These are phyloP conservation scores for Agrypnus murinus DNA, from an alignment of 2,888 invertebrate species.

Conservation along the genomic window DNA sequence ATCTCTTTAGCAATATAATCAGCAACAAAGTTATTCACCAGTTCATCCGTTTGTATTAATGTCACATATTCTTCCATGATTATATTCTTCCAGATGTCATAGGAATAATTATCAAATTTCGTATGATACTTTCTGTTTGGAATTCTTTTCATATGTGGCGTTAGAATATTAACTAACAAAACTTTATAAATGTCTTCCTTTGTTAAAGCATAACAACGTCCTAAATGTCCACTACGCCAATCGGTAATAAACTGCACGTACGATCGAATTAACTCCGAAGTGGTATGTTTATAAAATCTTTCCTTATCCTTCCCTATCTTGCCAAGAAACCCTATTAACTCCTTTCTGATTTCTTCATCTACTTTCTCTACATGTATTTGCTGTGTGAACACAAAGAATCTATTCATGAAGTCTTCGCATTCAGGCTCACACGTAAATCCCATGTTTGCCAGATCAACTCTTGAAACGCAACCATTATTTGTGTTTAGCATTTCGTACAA, in stretches of 20 bases:
- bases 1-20: not conserved
- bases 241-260: constrained; percentile 7
- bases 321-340: not conserved
- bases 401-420: not conserved
- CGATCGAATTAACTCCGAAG: not conserved
- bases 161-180: not conserved
- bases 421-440: not conserved
- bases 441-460: not conserved
- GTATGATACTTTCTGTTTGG: not conserved
- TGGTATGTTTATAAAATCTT: not conserved
- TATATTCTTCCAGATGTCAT: constrained; percentile 6
- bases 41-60: not conserved
- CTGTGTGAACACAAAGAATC: constrained; percentile 17
- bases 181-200: constrained; percentile 2
- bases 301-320: not conserved
- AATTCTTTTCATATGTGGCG: not conserved
- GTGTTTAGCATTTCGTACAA: no score
- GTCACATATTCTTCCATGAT: not conserved
- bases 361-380: constrained; percentile 7
- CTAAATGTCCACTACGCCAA: constrained; percentile 23
- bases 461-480: not conserved
- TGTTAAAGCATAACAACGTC: constrained; percentile 9
- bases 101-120: not conserved
- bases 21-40: not conserved
- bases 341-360: not conserved